Conservation (phyloP, 2,113 vertebrate genomes). For the Halcyon malimbica region DNA sequence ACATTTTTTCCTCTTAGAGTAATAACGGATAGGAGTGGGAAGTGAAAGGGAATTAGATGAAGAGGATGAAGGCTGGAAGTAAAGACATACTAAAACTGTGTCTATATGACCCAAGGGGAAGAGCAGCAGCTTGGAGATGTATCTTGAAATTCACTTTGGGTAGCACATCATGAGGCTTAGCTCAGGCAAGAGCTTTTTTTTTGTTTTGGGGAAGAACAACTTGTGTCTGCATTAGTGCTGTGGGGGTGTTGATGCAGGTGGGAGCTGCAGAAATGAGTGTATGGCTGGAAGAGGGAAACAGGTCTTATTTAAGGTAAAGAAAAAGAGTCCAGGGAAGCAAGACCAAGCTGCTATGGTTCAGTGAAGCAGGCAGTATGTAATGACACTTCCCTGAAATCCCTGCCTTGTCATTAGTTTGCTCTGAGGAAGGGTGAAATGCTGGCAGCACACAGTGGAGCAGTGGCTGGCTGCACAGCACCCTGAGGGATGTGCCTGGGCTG, state of each 20-base stretch:
- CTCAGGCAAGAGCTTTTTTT: neutral
- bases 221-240: accelerated
- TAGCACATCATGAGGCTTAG: neutral
- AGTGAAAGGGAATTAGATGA: slow-evolving; percentile 41
- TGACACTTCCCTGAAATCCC: neutral
- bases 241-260: neutral
- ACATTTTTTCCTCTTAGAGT: neutral
- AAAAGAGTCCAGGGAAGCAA: neutral
- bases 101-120: slow-evolving; percentile 18
- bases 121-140: neutral
- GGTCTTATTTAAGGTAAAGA: neutral
- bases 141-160: neutral
- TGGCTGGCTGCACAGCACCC: neutral
- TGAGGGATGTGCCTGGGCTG: neutral
- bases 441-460: neutral
- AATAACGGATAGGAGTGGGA: slow-evolving; percentile 33
- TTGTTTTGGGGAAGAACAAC: neutral
- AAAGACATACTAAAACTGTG: slow-evolving; percentile 7
- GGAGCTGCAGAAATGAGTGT: neutral
- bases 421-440: accelerated
- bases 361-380: neutral
- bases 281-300: neutral
- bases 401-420: neutral
- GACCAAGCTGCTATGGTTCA: neutral
- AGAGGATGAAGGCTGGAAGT: slow-evolving; percentile 33